Evolutionary conservation across 2,113 vertebrate species (phyloP).

Genomic region (Geococcyx californianus): DNA sequence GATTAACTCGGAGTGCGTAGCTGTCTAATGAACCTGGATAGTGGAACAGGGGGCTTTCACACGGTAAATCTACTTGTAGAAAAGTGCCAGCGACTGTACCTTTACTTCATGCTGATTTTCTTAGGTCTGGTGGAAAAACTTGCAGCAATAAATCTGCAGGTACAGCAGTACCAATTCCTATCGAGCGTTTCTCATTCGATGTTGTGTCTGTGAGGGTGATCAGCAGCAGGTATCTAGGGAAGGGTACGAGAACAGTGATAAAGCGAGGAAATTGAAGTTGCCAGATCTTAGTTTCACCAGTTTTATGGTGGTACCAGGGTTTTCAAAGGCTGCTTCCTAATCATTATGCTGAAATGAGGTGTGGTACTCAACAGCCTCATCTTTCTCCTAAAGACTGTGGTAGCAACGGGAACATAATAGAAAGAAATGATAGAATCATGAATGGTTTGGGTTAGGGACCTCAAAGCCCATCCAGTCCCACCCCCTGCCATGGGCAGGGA

Average conservation of each 20-base stretch:
- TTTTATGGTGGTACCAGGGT: not conserved
- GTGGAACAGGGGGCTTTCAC: not conserved
- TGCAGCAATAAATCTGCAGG: constrained; percentile 9
- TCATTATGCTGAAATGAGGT: not conserved
- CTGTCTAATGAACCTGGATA: not conserved
- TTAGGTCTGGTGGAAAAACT: not conserved
- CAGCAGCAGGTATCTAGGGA: not conserved
- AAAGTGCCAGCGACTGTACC: not conserved
- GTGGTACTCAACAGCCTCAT: not conserved
- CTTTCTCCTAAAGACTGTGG: not conserved
- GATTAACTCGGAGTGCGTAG: not conserved
- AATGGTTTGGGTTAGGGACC: too few relatives aligned
- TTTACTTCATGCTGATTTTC: not conserved
- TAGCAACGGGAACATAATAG: not conserved
- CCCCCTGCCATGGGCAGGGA: too few relatives aligned
- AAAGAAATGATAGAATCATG: too few relatives aligned
- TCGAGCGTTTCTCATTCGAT: not conserved
- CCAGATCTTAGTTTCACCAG: not conserved
- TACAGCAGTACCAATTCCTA: not conserved
- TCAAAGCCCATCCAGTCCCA: too few relatives aligned
- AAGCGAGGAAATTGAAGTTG: not conserved
- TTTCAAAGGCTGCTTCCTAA: not conserved
- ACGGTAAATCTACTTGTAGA: not conserved
- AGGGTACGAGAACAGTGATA: not conserved
- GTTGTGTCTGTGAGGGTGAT: constrained; percentile 1